Evolutionary conservation across 2,888 invertebrate species (phyloP), one percentile per base, ranked within the genome.

Genomic region (Heliconius ethilla): DNA sequence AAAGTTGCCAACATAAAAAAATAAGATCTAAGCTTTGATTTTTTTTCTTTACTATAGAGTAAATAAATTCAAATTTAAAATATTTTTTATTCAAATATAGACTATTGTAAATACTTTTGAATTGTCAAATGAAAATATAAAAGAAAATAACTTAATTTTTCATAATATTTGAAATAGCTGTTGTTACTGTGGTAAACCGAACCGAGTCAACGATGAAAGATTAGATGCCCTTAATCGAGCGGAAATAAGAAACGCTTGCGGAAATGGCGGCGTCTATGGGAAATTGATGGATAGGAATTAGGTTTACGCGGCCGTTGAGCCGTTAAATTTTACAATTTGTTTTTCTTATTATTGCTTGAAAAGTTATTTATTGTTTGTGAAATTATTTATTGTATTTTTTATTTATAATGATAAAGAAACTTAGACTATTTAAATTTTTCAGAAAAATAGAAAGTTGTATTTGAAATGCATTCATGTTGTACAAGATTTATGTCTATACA

Each of bases 211-310:
- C 29, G 75, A 73, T 73, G 77, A 78, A 78, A 77, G 79, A 77
- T 79, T 55, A 70, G 76, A 33, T 72, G 75, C 69, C 81, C 78
- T 75, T 79, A 79, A 80, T 79, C 70, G 79, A 75, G 78, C 79
- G 80, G 81, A 82, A 78, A 79, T 81, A 76, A 76, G 80, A 75
- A 82, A 82, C 75, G 67, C 65, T 79, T 73, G 70, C 81, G 81
- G 81, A 82, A 79, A 82, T 82, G 78, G 78, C 63, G 79, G 75
- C 55, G 75, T 73, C 75, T 78, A 75, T 66, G 76, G 81, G 79
- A 81, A 78, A 79, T 78, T 80, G 79, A 80, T 81, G 79, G 79
- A 59, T 78, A 62, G 73, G 78, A 78, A 81, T 78, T 75, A 79
- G 81, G 78, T 77, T 79, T 79, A 79, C 76, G 77, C 66, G 78